phyloP scores from a whole-genome alignment of 2,888 invertebrate species.

The Phania funesta region DNA sequence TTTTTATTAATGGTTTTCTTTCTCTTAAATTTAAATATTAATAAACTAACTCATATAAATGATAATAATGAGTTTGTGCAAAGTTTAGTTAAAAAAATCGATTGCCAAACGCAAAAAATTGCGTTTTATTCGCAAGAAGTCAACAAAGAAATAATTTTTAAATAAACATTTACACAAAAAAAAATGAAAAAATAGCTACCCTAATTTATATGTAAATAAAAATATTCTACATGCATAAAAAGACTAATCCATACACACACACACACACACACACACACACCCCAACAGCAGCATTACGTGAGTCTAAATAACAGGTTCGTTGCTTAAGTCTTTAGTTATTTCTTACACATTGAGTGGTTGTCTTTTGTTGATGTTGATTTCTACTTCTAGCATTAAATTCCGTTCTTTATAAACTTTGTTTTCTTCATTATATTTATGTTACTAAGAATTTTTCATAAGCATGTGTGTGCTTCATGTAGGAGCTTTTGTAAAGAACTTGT shows the following conservation, averaged over 20 bases:
- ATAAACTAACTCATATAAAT: too few species aligned
- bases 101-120: not conserved
- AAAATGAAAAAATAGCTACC: conserved; percentile 35
- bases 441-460: not conserved
- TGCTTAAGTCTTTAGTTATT: conserved; percentile 63
- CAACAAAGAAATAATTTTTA: not conserved
- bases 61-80: too few species aligned
- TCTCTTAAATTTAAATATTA: too few species aligned
- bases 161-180: not conserved
- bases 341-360: conserved; percentile 23
- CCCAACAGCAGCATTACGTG: conserved; percentile 46
- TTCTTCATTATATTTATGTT: not conserved
- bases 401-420: conserved; percentile 48
- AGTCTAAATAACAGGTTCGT: conserved; percentile 56
- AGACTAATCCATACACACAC: not conserved
- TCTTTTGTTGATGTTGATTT: conserved; percentile 9
- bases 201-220: conserved; percentile 21
- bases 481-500: conserved; percentile 35
- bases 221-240: conserved; percentile 34
- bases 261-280: not conserved
- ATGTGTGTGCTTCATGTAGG: not conserved
- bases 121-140: not conserved
- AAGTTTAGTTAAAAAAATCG: not conserved
- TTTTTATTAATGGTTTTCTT: too few species aligned
- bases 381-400: conserved; percentile 42